Conservation (phyloP, 2,888 invertebrate genomes). For the Synergus gifuensis region DNA sequence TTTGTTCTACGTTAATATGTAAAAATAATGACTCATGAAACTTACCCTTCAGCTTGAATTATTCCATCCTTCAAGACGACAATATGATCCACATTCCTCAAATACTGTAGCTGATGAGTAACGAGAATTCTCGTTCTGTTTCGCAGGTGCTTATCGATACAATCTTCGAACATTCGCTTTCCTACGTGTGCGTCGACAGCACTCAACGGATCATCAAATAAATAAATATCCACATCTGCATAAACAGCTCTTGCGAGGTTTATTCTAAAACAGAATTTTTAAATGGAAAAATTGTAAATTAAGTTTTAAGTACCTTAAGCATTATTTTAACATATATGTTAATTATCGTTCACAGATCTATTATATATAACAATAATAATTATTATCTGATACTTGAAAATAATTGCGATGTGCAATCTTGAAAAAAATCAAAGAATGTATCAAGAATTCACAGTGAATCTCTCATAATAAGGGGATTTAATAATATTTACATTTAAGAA, state of each 20-base stretch:
- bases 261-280: constrained; percentile 79
- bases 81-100: constrained; percentile 74
- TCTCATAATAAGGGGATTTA: not conserved
- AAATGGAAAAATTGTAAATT: not conserved
- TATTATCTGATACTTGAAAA: constrained; percentile 5
- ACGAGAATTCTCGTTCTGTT: constrained; percentile 80
- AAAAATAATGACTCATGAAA: not conserved
- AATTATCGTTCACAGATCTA: not conserved
- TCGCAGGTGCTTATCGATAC: constrained; percentile 82
- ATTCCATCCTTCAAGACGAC: constrained; percentile 73
- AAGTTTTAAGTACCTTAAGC: not conserved
- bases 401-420: not conserved
- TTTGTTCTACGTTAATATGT: not conserved
- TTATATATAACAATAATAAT: too few species aligned
- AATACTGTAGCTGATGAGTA: constrained; percentile 82
- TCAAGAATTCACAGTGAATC: not conserved
- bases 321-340: not conserved
- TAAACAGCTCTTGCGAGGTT: constrained; percentile 93
- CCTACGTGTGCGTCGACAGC: constrained; percentile 97
- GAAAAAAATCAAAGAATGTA: not conserved
- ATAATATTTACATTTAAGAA: constrained; percentile 42
- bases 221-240: constrained; percentile 90
- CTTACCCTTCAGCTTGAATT: constrained; percentile 70
- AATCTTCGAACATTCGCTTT: constrained; percentile 91
- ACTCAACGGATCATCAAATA: constrained; percentile 94